A percentile compares a stretch with the other conserved stretches of the same genome.
Evolutionary conservation across 2,888 invertebrate genomes (phyloP).

Genomic region (Drosophila fungiperda): DNA sequence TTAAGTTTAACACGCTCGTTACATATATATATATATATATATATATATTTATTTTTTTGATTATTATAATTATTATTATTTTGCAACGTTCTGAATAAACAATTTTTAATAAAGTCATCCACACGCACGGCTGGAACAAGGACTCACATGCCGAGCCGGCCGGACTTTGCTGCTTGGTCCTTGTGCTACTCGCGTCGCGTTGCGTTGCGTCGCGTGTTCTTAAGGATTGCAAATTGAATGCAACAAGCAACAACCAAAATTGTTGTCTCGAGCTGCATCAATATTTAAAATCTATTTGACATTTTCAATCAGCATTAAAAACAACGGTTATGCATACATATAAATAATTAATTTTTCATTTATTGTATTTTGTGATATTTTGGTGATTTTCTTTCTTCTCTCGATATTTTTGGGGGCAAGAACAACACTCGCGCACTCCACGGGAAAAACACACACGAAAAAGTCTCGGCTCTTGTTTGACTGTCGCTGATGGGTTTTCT

Average conservation of each 20-base stretch:
- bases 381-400: constrained; percentile 4
- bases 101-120: constrained; percentile 79
- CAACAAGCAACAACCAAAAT: constrained; percentile 24
- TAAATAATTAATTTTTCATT: constrained; percentile 78
- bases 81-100: constrained; percentile 50
- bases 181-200: constrained; percentile 4
- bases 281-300: constrained; percentile 70
- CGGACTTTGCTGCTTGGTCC: constrained; percentile 6
- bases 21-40: constrained; percentile 10
- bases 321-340: constrained; percentile 40
- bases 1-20: constrained; percentile 66
- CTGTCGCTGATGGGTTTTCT: constrained; percentile 23
- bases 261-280: constrained; percentile 41
- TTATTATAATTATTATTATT: constrained; percentile 14
- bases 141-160: constrained; percentile 37
- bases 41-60: constrained; percentile 1
- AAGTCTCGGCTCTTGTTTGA: constrained; percentile 32
- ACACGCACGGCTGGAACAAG: constrained; percentile 66
- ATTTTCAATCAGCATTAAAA: constrained; percentile 68
- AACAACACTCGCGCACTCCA: constrained; percentile 28
- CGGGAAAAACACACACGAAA: constrained; percentile 22
- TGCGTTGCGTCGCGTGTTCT: constrained; percentile 16
- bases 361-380: constrained; percentile 63
- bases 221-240: constrained; percentile 34
- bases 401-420: constrained; percentile 48